Evolutionary conservation across 2,797 vertebrate genomes (phyloP).

Genomic region (Rhincodon typus): DNA sequence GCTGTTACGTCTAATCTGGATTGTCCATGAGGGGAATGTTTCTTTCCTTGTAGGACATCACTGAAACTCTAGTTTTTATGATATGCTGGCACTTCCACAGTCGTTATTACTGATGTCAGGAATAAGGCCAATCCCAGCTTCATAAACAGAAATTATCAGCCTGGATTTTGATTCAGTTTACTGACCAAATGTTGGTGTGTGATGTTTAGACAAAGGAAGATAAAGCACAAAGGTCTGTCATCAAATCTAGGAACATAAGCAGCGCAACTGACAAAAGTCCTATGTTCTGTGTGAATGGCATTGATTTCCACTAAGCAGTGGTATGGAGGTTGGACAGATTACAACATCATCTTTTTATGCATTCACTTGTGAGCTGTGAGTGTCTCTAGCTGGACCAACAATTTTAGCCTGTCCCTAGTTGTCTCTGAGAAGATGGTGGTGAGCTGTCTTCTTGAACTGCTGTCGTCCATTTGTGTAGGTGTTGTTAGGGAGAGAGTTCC

Average conservation of each 20-base stretch:
- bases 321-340: background rate
- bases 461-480: no score
- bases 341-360: no score
- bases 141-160: background rate
- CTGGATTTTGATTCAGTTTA: background rate
- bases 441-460: no score
- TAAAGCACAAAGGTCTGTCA: background rate
- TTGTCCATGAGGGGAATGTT: background rate
- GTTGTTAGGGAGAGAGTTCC: no score
- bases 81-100: background rate
- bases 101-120: background rate
- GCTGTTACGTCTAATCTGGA: background rate
- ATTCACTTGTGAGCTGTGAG: no score
- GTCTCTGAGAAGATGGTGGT: no score
- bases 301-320: background rate
- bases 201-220: background rate
- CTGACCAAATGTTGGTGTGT: background rate
- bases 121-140: background rate
- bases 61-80: background rate
- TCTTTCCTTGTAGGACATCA: background rate
- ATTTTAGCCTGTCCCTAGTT: no score
- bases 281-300: background rate
- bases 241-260: background rate
- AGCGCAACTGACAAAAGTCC: background rate
- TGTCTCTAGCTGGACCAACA: no score